Evolutionary conservation across 2,797 vertebrate genomes (phyloP), one percentile per base, ranked within the genome.

Genomic region (Pseudotriccus pelzelni): DNA sequence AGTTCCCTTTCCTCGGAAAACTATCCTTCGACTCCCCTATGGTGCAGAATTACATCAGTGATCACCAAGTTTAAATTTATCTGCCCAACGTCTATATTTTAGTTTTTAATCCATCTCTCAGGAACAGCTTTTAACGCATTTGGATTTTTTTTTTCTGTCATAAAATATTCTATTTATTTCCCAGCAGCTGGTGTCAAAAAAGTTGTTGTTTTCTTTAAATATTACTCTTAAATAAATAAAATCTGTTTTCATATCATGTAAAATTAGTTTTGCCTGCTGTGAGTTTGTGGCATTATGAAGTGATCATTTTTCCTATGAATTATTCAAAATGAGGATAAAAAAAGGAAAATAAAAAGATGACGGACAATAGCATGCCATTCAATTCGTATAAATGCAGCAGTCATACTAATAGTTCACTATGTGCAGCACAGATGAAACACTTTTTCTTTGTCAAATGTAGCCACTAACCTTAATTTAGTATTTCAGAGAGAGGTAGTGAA

Each of bases 201-300:
- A 98, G 97, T 98, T 98, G 98, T 98, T 98, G 97, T 98, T 97
- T 97, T 97, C 97, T 97, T 98, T 97, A 97, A 98, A 98, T 98
- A 98, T 97, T 98, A 97, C 98, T 98, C 98, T 98, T 98, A 98
- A 98, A 98, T 98, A 98, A 98, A 98, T 98, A 98, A 98, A 98
- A 98, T 98, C 97, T 98, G 98, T 97, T 98, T 98, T 98, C 97
- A 96, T 98, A 98, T 97, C 96, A 97, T 97, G 94, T 96, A 97
- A 98, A 98, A 98, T 98, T 98, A 98, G 96, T 98, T 98, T 98
- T 97, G 97, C 98, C 98, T 98, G 97, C 98, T 98, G 98, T 95
- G 98, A 98, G 95, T 98, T 97, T 97, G 97, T 97, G 95, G 97
- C 96, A 98, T 97, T 98, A 98, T 93, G 84, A 98, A 98, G 97